These are phyloP conservation scores for Sebastes steindachneri DNA, from an alignment of 2,797 vertebrate species.

Conservation along the genomic window DNA sequence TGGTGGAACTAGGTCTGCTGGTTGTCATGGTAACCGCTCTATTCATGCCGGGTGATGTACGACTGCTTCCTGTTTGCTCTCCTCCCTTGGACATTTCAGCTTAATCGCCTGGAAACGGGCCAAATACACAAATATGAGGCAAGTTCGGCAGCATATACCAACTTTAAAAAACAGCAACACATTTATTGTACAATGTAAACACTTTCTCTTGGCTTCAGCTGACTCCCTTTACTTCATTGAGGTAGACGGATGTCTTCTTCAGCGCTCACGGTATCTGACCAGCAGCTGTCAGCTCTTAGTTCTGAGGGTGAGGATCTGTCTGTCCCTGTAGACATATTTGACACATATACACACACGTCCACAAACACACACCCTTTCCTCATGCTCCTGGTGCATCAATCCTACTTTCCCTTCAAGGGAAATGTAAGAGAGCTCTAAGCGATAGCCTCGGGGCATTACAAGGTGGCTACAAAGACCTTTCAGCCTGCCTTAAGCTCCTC, in stretches of 20 bases:
- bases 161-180: constrained; percentile 5
- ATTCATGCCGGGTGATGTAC: constrained; percentile 59
- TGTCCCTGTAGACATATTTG: constrained; percentile 31
- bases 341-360: constrained; percentile 6
- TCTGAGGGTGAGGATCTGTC: constrained; percentile 39
- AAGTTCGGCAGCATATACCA: background rate
- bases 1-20: constrained; percentile 53
- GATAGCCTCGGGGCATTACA: constrained; percentile 41
- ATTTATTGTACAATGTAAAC: background rate
- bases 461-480: constrained; percentile 45
- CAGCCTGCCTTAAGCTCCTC: constrained; percentile 16
- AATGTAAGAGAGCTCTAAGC: constrained; percentile 26
- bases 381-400: constrained; percentile 18
- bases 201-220: constrained; percentile 1
- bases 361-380: constrained; percentile 2
- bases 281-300: constrained; percentile 52
- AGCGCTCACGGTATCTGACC: constrained; percentile 42
- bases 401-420: constrained; percentile 23
- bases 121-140: constrained; percentile 49
- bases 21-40: constrained; percentile 66
- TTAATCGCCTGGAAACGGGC: constrained; percentile 42
- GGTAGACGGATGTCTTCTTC: constrained; percentile 43
- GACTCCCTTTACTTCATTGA: constrained; percentile 18
- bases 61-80: constrained; percentile 64
- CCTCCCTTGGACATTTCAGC: constrained; percentile 45